A percentile compares a stretch with the other conserved stretches of the same genome.
Evolutionary conservation across 2,113 vertebrate species (phyloP).

Genomic region (Orycteropus afer): DNA sequence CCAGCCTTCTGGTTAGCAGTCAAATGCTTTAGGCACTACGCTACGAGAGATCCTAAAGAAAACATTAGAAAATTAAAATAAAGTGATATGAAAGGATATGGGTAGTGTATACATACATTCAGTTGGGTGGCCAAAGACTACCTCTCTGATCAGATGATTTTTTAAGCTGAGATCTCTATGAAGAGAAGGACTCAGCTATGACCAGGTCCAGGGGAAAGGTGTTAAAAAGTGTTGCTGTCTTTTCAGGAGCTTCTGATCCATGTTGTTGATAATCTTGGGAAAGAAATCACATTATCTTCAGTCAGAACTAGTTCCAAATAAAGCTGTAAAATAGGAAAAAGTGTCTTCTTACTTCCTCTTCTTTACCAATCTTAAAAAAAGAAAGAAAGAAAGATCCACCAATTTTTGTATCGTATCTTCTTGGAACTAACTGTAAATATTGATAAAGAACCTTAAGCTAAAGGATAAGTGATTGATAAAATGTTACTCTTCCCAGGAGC

Average conservation of each 20-base stretch:
- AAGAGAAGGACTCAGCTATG: background rate
- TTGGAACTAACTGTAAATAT: background rate
- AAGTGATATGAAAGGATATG: background rate
- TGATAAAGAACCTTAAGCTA: background rate
- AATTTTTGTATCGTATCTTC: background rate
- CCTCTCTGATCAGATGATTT: background rate
- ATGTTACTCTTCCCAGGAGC: background rate
- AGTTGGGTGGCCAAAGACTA: background rate
- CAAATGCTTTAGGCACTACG: no score
- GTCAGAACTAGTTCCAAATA: background rate
- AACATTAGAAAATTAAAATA: background rate
- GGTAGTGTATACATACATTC: background rate
- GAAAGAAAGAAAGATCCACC: background rate
- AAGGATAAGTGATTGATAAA: background rate
- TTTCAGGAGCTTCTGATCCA: background rate
- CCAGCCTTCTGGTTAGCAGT: no score
- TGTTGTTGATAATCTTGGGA: conserved; percentile 1
- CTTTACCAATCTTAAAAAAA: no score
- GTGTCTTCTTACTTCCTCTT: background rate
- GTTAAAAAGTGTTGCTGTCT: background rate
- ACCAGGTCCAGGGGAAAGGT: background rate
- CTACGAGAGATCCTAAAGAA: background rate
- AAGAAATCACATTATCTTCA: background rate
- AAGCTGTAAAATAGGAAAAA: background rate
- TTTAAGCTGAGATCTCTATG: background rate